Evolutionary conservation across 2,888 invertebrate species (phyloP), one percentile per base, ranked within the genome.

Genomic region (Drosophila mimica): DNA sequence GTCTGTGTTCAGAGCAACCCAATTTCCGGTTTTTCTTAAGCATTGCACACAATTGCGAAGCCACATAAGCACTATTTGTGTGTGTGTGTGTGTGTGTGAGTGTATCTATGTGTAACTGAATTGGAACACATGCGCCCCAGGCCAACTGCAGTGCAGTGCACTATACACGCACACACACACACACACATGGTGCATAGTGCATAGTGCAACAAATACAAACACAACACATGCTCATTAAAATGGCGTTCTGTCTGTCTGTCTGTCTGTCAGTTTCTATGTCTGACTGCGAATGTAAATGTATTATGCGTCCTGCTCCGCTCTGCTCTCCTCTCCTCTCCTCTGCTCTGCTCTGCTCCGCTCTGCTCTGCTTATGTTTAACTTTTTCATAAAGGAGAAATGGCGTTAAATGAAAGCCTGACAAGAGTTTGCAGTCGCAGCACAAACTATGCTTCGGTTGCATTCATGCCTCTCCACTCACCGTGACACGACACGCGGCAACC

Each of bases 401-500:
- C 85, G 82, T 84, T 84, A 82, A 89, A 75, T 89, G 79, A 89
- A 85, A 82, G 78, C 72, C 70, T 64, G 65, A 76, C 68, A 69
- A 79, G 64, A 33, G 68, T 65, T 68, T 56, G 49, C 53, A 72
- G 49, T 63, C 51, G 48, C 52, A 64, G 6, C 57, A 38, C 5
- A 73, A 56, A 48, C 36, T 56, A 46, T 66, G 40, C 46, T 38
- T 33, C 9, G 36, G 17, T 60, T 58, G 46, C n/a, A 33, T 58
- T 38, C 15, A 33, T 58, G 43, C 40, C 57, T 63, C 25, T 65
- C 20, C 33, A 92, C 92, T 91, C 88, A 94, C 93, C 95, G 94
- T 61, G 95, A 95, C 31, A 96, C 95, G 60, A 98, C 96, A 75
- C 96, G 94, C 4, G 98, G 97, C 90, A 98, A 93, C 95, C 96